These are phyloP conservation scores for Cephus nigrinus DNA, from an alignment of 2,888 invertebrate species.

Conservation along the genomic window DNA sequence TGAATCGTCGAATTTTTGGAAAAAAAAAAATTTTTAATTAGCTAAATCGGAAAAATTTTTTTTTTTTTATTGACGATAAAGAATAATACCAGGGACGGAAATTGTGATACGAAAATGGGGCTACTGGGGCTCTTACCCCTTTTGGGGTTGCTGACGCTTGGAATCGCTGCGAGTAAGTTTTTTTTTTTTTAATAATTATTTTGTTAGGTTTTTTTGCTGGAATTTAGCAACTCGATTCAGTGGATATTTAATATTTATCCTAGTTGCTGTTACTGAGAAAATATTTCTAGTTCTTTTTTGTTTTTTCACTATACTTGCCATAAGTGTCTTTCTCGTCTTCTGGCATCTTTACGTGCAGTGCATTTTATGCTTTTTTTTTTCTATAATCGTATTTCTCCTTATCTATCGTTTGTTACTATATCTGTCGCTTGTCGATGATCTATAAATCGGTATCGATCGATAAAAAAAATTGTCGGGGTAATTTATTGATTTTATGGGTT, in stretches of 20 bases:
- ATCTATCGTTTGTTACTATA: background rate
- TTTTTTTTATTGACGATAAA: background rate
- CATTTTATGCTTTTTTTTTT: background rate
- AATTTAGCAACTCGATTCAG: background rate
- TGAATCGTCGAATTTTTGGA: background rate
- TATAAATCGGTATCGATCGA: no score
- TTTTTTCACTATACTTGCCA: background rate
- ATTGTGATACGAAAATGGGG: constrained; percentile 38
- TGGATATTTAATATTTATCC: background rate
- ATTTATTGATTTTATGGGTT: no score
- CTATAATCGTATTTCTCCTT: background rate
- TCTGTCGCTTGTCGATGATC: no score
- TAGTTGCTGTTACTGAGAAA: background rate
- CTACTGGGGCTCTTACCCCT: constrained; percentile 39
- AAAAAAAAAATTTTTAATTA: background rate
- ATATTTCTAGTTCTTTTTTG: background rate
- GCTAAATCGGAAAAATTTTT: constrained; percentile 4
- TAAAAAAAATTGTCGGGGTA: no score
- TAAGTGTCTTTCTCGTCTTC: background rate
- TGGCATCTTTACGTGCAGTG: background rate
- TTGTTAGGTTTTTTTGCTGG: background rate
- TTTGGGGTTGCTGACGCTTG: constrained; percentile 42
- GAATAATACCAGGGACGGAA: background rate
- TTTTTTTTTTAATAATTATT: background rate
- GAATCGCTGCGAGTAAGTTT: constrained; percentile 42